A percentile compares a stretch with the other conserved stretches of the same genome.
phyloP scores from a whole-genome alignment of 2,797 vertebrate genomes.

The Takifugu rubripes region DNA sequence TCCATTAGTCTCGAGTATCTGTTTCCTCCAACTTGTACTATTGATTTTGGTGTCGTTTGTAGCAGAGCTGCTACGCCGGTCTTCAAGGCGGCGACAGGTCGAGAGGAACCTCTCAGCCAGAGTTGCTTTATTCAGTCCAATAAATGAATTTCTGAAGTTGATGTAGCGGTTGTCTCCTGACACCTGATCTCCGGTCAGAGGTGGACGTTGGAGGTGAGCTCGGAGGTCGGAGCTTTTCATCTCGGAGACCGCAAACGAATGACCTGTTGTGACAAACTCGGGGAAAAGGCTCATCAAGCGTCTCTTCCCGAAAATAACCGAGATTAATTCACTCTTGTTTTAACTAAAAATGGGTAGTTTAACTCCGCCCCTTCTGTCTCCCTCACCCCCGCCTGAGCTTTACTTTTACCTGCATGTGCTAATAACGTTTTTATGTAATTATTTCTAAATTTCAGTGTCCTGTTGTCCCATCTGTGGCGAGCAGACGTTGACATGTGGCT shows the following conservation, averaged over 20 bases:
- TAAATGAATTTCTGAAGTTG: conserved; percentile 36
- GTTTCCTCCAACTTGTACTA: conserved; percentile 80
- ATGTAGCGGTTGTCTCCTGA: conserved; percentile 18
- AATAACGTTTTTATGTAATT: no score
- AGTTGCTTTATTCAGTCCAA: conserved; percentile 17
- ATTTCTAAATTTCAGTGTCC: not conserved
- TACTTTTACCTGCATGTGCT: no score
- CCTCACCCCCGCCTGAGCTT: no score
- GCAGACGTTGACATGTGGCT: conserved; percentile 26
- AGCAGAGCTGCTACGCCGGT: conserved; percentile 65
- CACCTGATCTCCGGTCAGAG: conserved; percentile 19
- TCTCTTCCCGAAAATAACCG: no score
- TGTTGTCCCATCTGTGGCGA: conserved; percentile 10
- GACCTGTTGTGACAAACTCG: conserved; percentile 51
- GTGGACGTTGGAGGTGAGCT: conserved; percentile 29
- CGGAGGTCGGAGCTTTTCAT: conserved; percentile 69
- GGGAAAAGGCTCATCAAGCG: conserved; percentile 27
- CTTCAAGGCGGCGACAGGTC: conserved; percentile 54
- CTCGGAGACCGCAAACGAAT: conserved; percentile 33
- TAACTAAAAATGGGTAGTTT: no score
- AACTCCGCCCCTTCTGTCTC: no score
- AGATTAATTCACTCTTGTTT: no score
- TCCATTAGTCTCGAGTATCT: conserved; percentile 93
- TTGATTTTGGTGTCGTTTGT: conserved; percentile 79
- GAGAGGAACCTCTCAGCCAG: conserved; percentile 45